Percentiles rank a stretch among this genome's conserved stretches.
phyloP scores from a whole-genome alignment of 2,797 vertebrate genomes.

The Hypotaenidia philippensis region DNA sequence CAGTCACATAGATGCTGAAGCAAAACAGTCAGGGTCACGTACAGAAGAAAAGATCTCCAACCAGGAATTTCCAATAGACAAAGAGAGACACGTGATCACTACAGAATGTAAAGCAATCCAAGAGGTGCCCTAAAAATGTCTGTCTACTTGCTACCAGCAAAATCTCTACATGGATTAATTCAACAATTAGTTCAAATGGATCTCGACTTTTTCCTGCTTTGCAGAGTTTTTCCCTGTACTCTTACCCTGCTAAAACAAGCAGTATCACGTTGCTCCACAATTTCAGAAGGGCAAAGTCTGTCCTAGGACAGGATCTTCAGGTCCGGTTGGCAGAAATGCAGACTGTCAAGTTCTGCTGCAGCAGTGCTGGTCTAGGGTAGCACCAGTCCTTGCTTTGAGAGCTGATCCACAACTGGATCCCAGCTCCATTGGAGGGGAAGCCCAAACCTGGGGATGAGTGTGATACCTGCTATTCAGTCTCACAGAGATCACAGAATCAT shows the following conservation, averaged over 20 bases:
- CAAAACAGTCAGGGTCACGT: not conserved
- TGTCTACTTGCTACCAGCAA: not conserved
- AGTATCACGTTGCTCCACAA: not conserved
- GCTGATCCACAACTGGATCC: not conserved
- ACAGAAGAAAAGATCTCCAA: not conserved
- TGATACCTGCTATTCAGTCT: not conserved
- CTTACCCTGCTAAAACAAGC: not conserved
- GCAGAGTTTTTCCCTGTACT: not conserved
- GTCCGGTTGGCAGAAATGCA: not conserved
- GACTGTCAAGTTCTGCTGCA: not conserved
- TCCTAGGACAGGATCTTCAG: not conserved
- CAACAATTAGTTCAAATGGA: not conserved
- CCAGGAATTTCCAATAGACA: not conserved
- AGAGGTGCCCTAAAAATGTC: not conserved
- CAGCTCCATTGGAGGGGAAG: not conserved
- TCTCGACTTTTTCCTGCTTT: not conserved
- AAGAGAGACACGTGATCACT: not conserved
- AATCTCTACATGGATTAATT: not conserved
- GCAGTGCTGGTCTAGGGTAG: not conserved
- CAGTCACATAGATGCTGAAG: not conserved
- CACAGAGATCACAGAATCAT: not conserved
- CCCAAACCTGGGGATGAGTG: not conserved
- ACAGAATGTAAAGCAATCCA: not conserved
- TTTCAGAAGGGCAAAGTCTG: not conserved
- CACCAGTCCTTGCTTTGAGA: accelerated